Evolutionary conservation across 2,113 vertebrate genomes (phyloP), one percentile per base, ranked within the genome.

Genomic region (Bufo bufo): DNA sequence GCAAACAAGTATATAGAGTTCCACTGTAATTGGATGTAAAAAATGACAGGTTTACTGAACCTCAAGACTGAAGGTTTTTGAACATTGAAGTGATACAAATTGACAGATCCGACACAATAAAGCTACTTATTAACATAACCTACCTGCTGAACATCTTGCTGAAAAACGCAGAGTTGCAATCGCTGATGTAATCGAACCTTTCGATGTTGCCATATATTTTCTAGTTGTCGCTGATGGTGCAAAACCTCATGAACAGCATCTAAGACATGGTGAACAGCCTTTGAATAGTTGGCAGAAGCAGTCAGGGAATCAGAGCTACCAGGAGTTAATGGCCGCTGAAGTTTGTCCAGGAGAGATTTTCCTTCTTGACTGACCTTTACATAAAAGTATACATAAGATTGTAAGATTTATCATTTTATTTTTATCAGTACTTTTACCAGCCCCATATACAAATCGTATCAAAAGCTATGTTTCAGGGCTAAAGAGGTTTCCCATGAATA

Each of bases 141-240:
- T 3, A 99, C 98, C 95, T 99, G 98, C 91, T 99, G 98, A 9
- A 99, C 98, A 3, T 99, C 98, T 93, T 99, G 98, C 85, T 99
- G 98, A 91, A 99, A 99, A 80, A 99, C 98, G 0, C 98, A 99
- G 0, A 99, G 95, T 92, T 99, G 98, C 89, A 99, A 96, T 13
- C 98, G 92, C 90, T 99, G 98, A 90, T 99, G 98, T 11, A 99
- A 95, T 52, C 98, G 97, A 47, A 99, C 98, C 90, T 99, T 99
- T 58, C 98, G 98, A 91, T 99, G 98, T 90, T 99, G 98, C 98
- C 98, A 99, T 91, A 99, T 98, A 92, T 97, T 99, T 89, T 99
- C 98, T 63, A 99, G 94, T 89, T 99, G 98, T 90, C 98, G 94
- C 93, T 99, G 98, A 93, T 99, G 98, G 90, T 99, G 98, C 88